Evolutionary conservation across 2,888 invertebrate species (phyloP).

Genomic region (Graphium colonna): DNA sequence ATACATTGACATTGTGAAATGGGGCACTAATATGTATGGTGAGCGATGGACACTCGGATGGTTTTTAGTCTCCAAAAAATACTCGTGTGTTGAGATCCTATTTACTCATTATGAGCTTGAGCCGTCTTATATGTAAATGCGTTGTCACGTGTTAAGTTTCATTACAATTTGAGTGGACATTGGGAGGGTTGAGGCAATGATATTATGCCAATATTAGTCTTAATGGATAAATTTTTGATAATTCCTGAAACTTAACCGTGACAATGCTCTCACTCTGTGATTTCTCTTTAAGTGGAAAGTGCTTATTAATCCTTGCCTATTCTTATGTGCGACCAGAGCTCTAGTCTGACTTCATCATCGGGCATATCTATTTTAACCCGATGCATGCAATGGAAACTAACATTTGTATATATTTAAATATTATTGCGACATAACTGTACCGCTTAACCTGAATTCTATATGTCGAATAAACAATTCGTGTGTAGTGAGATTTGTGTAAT

Average conservation of each 20-base stretch:
- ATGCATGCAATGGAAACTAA: slow-evolving; percentile 8
- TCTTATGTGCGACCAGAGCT: slow-evolving; percentile 69
- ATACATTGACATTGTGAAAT: slow-evolving; percentile 30
- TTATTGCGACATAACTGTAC: not conserved
- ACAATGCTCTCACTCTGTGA: slow-evolving; percentile 17
- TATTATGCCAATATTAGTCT: not conserved
- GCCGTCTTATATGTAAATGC: slow-evolving; percentile 34
- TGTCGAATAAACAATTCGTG: slow-evolving; percentile 8
- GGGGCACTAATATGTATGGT: slow-evolving; percentile 29
- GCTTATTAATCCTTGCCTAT: slow-evolving; percentile 65
- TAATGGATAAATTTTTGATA: slow-evolving; percentile 7
- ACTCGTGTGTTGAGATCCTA: slow-evolving; percentile 58
- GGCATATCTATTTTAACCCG: not conserved
- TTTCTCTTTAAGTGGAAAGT: slow-evolving; percentile 26
- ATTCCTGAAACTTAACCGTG: slow-evolving; percentile 9
- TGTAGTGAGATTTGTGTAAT: slow-evolving; percentile 28
- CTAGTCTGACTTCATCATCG: slow-evolving; percentile 54
- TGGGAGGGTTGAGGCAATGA: not conserved
- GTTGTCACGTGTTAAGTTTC: slow-evolving; percentile 11
- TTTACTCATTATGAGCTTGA: slow-evolving; percentile 51
- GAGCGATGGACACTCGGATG: slow-evolving; percentile 28
- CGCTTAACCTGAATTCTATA: slow-evolving; percentile 6
- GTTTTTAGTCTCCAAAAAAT: slow-evolving; percentile 38
- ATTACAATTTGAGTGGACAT: not conserved
- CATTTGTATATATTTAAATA: slow-evolving; percentile 17